Evolutionary conservation across 2,888 invertebrate species (phyloP).

Genomic region (Nebria brevicollis): DNA sequence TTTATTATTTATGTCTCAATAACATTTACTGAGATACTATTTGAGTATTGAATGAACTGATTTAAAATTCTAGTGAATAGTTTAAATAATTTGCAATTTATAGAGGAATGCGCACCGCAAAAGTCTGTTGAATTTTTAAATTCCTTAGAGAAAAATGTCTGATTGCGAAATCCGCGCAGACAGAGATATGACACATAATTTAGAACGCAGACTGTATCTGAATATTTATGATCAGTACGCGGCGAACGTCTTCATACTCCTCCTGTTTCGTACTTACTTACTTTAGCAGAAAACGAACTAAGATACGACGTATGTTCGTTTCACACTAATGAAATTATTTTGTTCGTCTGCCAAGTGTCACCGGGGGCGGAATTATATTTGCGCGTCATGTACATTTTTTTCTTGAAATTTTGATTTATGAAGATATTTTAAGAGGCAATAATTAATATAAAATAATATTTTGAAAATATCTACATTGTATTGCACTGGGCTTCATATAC

Average conservation of each 20-base stretch:
- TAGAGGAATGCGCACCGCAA: no score
- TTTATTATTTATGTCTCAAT: background rate
- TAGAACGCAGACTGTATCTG: constrained; percentile 36
- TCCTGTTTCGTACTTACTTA: constrained; percentile 21
- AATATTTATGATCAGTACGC: constrained; percentile 40
- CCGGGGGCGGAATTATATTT: background rate
- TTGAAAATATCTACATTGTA: no score
- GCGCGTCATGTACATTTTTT: background rate
- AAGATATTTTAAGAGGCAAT: background rate
- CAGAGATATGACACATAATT: constrained; percentile 35
- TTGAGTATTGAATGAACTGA: no score
- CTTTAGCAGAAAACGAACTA: constrained; percentile 26
- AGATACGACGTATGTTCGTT: constrained; percentile 31
- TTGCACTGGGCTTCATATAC: no score
- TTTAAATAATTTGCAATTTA: no score
- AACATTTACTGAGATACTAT: no score
- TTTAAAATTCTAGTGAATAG: no score
- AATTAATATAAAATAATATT: background rate
- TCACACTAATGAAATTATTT: constrained; percentile 42
- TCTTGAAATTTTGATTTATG: background rate
- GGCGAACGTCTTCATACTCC: constrained; percentile 17
- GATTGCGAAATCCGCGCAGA: background rate
- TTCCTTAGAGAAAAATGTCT: no score
- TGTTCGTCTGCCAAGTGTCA: constrained; percentile 32
- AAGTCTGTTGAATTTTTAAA: no score